Base-by-base conservation (phyloP, 2,113 vertebrate genomes). In the Pseudorhombus dupliciocellatus region DNA sequence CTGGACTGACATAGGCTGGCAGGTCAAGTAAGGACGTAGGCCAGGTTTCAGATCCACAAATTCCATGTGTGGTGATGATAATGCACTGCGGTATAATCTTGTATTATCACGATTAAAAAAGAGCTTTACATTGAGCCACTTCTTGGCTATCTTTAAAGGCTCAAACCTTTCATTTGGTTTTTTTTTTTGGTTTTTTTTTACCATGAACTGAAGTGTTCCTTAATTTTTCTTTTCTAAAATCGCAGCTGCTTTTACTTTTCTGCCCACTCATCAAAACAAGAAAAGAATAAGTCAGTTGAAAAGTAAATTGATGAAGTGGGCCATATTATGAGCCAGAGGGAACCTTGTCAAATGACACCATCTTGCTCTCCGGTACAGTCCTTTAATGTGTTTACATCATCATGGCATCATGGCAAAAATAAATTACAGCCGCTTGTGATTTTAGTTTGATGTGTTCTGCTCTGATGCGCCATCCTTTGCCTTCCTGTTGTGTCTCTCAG, bases 1-100 rank as follows among this genome's bases (percentile, higher is more conserved):
- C 21, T 24, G 57, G 62, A 28, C 24, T 52, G 14, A 28, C 0
- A 14, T 26, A 24, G 50, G 7, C 60, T 63, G 50, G 46, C 31
- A 22, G 70, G 52, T 62, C 53, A 61, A 30, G 73, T 26, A 21
- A 73, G 50, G 44, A 67, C 21, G 26, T 28, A 18, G 44, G 31
- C 21, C 40, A 22, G 59, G 37, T 80, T 66, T 48, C n/a, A 52
- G 66, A 31, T 62, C 63, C 42, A 16, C 28, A 68, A 44, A 51
- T 58, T 57, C 10, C n/a, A 56, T 53, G 46, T 34, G 54, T 56
- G 18, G 51, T 55, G 21, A 58, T 46, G 18, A 22, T 54, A 6
- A 55, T 4, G 20, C 37, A 30, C 1, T 26, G 31, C 5, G 28
- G 24, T 54, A 11, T 57, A 18, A 46, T 18, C 18, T 16, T 46